Evolutionary conservation across 2,113 vertebrate species (phyloP), one percentile per base, ranked within the genome.

Genomic region (Apus apus): DNA sequence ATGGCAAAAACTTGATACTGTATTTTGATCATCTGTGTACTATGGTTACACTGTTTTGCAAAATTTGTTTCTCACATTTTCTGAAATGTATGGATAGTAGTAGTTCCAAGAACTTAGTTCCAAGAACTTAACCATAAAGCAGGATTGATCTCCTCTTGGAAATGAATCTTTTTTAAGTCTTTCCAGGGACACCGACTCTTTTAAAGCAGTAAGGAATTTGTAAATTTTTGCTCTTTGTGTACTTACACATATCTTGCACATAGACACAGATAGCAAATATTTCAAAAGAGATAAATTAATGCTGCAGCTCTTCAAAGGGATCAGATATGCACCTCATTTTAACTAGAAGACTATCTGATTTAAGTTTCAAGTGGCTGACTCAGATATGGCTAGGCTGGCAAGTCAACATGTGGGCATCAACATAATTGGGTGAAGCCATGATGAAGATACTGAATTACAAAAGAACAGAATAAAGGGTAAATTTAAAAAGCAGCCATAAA

Each of bases 321-420:
- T 67, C 34, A 90, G 15, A 83, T 85, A 32, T 65, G 7, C 13
- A 30, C 14, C 29, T 77, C 5, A 30, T 75, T 91, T 85, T 64
- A 54, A 26, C 48, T 38, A 40, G 16, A 64, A 48, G 21, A 14
- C 14, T 72, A 9, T 50, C 36, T 58, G 8, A 2, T 38, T 96
- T 14, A 75, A 76, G 6, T 6, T 83, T 85, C 45, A 6, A n/a
- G 27, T 50, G 21, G 2, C 15, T 86, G 54, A 83, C 21, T 11
- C 10, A 88, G 65, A 56, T 75, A 48, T 12, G 23, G 17, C 54
- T 76, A 67, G 40, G 10, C 16, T 85, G 32, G 15, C 17, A 60
- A 57, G 34, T 38, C 51, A 66, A 3, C 1, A 0, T 40, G 20
- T 23, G 17, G 8, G 2, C 3, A 4, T 56, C 43, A 32, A 9